Evolutionary conservation across 2,113 vertebrate species (phyloP), one percentile per base, ranked within the genome.

Genomic region (Mungos mungo): DNA sequence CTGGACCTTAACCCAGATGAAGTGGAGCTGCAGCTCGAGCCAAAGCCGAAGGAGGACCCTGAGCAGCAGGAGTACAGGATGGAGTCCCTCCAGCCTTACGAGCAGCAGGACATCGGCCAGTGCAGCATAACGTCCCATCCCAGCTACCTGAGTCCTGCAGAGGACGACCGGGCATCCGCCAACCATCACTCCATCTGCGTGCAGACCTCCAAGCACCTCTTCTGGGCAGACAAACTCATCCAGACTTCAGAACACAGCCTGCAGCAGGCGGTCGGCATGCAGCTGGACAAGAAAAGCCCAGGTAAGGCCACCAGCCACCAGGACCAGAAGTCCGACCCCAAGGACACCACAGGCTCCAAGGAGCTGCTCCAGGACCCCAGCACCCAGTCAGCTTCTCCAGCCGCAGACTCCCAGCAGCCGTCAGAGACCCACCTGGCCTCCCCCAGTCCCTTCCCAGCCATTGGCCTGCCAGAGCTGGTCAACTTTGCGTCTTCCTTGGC

Each of bases 131-230:
- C 3, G 4, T 38, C 63, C 13, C 35, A 7, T 72, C 33, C 33
- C 71, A 74, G 29, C 82, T 3, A 12, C 63, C 9, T 1, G 45
- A 25, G 18, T 14, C 11, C 33, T 7, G 0, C 2, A 0, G 82
- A 38, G 5, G 33, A 93, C 21, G 60, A 65, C 0, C n/a, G 3
- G 2, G 2, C 0, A 5, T 0, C 7, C 25, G 0, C 1, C 68
- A 2, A 10, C 7, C 47, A 33, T 0, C 76, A n/a, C 5, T 97
- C 97, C 3, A 69, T 96, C 96, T 7, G 1, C 0, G 87, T 93
- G 41, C 98, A 98, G 92, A 98, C 98, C 45, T 98, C 97, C 71
- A 92, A 81, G 27, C 96, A 98, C 87, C 97, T 98, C 80, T 98
- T 98, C 96, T 95, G 95, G 95, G 74, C 90, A 3, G 93, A 98